Evolutionary conservation across 2,797 vertebrate species (phyloP), one percentile per base, ranked within the genome.

Genomic region (Alfaro cultratus): DNA sequence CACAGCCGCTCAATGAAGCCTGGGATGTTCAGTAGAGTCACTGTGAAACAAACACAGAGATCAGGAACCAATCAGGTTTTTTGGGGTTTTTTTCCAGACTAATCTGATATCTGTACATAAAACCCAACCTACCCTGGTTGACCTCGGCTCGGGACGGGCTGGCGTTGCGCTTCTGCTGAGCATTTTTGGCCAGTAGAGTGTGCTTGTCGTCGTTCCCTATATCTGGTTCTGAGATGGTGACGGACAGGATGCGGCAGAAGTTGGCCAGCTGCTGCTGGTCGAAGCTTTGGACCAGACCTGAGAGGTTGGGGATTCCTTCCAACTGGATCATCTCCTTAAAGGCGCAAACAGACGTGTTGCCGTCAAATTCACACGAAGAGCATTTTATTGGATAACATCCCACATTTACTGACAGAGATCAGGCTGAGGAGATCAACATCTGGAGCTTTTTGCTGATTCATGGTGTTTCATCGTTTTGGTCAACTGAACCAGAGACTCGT

Each of bases 241-340:
- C 97, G 0, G 99, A 99, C 29, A 99, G 95, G 91, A 99, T 99
- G 87, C 99, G 96, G 92, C 99, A 99, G 95, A 99, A 99, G 95
- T 99, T 99, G 51, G 99, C 98, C 78, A 99, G 96, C 91, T 99
- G 99, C 86, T 99, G 98, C 90, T 99, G 99, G 94, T 99, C 98
- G 43, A 99, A 99, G 91, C 97, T 99, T 92, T 98, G 98, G 57
- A 99, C 98, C 79, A 99, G 95, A 81, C 95, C 96, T 0, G 96
- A 96, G 76, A 99, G 95, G 87, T 99, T 98, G 79, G 98, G 98
- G 89, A 99, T 98, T 86, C 98, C 97, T 79, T 99, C 98, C 89
- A 99, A 95, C 47, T 98, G 98, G 88, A 99, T 99, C 96, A 99
- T 98, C 92, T 99, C 98, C 99, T 99, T 73, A 34, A 46, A 83